Percentiles rank a stretch among this genome's conserved stretches.
Evolutionary conservation across 2,113 vertebrate species (phyloP).

Genomic region (Pollachius pollachius): DNA sequence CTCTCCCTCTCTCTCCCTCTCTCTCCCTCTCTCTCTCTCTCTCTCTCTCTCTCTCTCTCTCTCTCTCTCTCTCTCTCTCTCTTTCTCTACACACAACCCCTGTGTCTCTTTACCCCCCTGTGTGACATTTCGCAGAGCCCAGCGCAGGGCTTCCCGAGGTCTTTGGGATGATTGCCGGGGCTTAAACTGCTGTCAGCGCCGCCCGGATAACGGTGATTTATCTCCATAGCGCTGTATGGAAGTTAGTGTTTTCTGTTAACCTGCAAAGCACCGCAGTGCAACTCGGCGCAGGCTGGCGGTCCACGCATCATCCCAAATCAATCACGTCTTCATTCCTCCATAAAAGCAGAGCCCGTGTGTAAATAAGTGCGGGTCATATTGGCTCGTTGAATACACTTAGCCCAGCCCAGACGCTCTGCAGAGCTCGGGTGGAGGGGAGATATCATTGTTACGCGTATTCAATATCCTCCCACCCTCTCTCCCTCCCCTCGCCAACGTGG

Average conservation of each 20-base stretch:
- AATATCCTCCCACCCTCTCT: constrained; percentile 42
- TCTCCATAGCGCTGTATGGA: constrained; percentile 87
- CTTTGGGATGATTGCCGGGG: constrained; percentile 88
- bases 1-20: constrained; percentile 64
- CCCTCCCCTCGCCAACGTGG: neutral
- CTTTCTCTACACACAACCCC: too few species aligned
- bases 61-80: constrained; percentile 7
- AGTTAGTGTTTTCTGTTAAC: constrained; percentile 81
- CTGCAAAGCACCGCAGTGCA: constrained; percentile 66
- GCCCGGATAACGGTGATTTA: constrained; percentile 99
- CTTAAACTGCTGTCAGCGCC: constrained; percentile 97
- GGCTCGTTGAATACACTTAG: constrained; percentile 22
- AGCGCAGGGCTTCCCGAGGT: constrained; percentile 85
- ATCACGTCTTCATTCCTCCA: constrained; percentile 81
- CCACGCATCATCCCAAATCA: constrained; percentile 81
- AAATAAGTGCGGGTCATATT: constrained; percentile 65
- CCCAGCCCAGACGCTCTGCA: constrained; percentile 35
- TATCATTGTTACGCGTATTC: constrained; percentile 57
- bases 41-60: constrained; percentile 29
- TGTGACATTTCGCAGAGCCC: constrained; percentile 93
- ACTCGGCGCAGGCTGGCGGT: constrained; percentile 59
- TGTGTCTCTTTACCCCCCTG: constrained; percentile 50
- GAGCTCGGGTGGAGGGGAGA: constrained; percentile 43
- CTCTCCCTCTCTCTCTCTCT: constrained; percentile 61
- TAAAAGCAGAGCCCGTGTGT: constrained; percentile 74